Conservation (phyloP, 1,140 invertebrate species). For the Penaeus indicus region DNA sequence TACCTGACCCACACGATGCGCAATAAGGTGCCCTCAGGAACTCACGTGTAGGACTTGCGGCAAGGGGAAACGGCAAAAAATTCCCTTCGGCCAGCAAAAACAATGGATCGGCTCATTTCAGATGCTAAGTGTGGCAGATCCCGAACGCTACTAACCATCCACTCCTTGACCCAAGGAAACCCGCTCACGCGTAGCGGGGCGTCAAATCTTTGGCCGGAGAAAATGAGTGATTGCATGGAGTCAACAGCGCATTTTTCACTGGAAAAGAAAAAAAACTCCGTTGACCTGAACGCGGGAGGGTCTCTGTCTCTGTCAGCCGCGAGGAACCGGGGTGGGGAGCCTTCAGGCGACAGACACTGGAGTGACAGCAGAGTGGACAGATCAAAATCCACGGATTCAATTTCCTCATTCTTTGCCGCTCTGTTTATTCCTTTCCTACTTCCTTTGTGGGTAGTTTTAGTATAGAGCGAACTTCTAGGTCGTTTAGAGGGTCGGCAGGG, state of each 20-base stretch:
- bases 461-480: slow-evolving; percentile 35
- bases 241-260: too few species aligned
- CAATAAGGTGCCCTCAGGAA: not conserved
- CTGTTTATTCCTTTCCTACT: not conserved
- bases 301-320: not conserved
- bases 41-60: slow-evolving; percentile 62
- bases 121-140: slow-evolving; percentile 44
- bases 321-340: slow-evolving; percentile 33
- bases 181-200: slow-evolving; percentile 41
- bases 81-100: slow-evolving; percentile 38
- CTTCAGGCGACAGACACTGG: slow-evolving; percentile 32
- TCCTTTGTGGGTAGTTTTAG: too few species aligned
- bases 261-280: not conserved
- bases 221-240: not conserved
- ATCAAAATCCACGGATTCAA: slow-evolving; percentile 37
- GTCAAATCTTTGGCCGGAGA: slow-evolving; percentile 29
- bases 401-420: not conserved
- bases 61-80: slow-evolving; percentile 46
- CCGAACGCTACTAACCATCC: slow-evolving; percentile 26
- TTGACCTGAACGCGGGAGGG: slow-evolving; percentile 34
- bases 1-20: not conserved
- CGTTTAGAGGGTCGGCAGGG: not conserved
- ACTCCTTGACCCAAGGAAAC: slow-evolving; percentile 42
- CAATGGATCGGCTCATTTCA: slow-evolving; percentile 36
- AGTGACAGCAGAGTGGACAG: too few species aligned